Evolutionary conservation across 2,113 vertebrate genomes (phyloP).

Genomic region (Telmatochromis brichardi): DNA sequence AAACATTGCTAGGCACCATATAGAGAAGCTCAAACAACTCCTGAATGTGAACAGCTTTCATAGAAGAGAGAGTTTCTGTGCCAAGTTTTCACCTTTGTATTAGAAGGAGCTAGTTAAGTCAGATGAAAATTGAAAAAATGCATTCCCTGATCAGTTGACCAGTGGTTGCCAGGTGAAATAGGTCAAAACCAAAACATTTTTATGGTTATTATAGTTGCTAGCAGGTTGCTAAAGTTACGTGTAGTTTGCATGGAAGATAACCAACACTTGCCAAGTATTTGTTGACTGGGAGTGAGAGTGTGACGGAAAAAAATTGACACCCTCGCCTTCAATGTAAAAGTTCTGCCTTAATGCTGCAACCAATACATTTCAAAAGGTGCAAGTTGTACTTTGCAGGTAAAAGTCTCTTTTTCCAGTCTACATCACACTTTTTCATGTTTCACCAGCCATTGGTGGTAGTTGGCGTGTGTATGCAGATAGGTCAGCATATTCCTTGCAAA

Average conservation of each 20-base stretch:
- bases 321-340: not conserved
- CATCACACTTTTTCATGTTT: not conserved
- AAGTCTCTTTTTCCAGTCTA: not conserved
- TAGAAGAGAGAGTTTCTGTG: not conserved
- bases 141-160: not conserved
- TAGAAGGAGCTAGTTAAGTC: not conserved
- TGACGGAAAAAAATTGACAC: not conserved
- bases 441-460: not conserved
- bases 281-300: not conserved
- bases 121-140: not conserved
- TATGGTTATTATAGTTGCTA: not conserved
- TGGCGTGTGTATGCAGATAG: not conserved
- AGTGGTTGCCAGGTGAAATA: not conserved
- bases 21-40: not conserved
- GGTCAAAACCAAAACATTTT: not conserved
- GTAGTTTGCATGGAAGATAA: not conserved
- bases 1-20: not conserved
- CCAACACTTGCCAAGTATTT: not conserved
- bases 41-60: not conserved
- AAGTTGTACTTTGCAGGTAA: not conserved
- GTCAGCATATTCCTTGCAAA: not conserved
- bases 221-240: not conserved
- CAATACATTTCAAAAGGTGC: not conserved
- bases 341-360: not conserved
- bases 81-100: not conserved